Base-by-base conservation (phyloP, 2,888 invertebrate species). In the Nephrotoma flavescens region DNA sequence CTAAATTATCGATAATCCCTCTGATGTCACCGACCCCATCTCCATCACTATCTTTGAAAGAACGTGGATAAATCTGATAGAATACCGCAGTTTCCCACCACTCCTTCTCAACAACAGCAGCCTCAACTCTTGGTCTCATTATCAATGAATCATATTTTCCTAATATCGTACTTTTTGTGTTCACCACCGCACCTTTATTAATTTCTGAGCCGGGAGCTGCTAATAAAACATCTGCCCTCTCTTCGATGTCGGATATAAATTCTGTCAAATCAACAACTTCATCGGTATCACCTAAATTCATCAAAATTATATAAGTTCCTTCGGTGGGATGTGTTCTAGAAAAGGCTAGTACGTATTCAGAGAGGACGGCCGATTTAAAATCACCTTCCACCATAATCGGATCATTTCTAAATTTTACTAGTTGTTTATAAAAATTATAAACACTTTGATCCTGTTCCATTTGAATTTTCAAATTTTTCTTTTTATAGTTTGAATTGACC, bases 51-150 rank as follows among this genome's bases (percentile, higher is more conserved):
- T 98, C 97, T 91, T 94, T 94, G 91, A 96, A 97, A 5, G 96
- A 96, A 88, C 95, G 93, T 0, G 96, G 95, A 90, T 96, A 96
- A 86, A 96, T 94, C 90, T 97, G 96, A 91, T 97, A 97, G 89
- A 96, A 93, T 12, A 91, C 93, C 0, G 95, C 94, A 9, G 94
- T 94, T 89, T 95, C 94, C 95, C 96, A 97, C 97, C 97, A 97
- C 87, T 93, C 93, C 3, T 92, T 88, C 4, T 92, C 91, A 86
- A 41, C 42, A 15, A 42, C 52, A 7, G n/a, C 42, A 5, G 15
- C 84, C 7, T 84, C 42, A 42, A 42, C 42, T 84, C 42, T 84
- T n/a, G 41, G 84, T 84, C 42, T 41, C 15, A 84, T 15, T n/a
- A 84, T 84, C 42, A 84, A 84, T n/a, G 84, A 41, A 42, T 84